These are phyloP conservation scores for Pogonocherus hispidulus DNA, from an alignment of 2,888 invertebrate species.

Conservation along the genomic window DNA sequence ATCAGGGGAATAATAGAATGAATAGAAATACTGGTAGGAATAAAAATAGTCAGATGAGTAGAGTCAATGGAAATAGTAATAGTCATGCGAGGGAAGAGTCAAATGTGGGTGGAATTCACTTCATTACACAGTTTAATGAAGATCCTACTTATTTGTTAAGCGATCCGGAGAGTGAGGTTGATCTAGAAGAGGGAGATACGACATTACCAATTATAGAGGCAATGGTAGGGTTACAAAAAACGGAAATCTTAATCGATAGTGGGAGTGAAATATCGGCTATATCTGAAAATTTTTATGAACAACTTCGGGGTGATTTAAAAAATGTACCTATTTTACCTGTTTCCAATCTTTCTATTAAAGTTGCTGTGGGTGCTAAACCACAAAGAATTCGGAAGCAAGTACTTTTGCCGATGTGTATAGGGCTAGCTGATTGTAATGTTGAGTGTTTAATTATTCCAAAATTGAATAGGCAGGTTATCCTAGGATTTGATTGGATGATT, in stretches of 20 bases:
- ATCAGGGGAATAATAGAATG: too few relatives aligned
- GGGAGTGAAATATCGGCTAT: slow-evolving; percentile 20
- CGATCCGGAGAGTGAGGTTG: slow-evolving; percentile 13
- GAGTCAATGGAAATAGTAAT: not conserved
- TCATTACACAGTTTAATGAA: slow-evolving; percentile 25
- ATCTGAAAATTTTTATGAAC: slow-evolving; percentile 10
- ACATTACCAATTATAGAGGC: not conserved
- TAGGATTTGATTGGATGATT: slow-evolving; percentile 14
- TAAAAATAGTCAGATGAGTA: too few relatives aligned
- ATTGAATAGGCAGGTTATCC: slow-evolving; percentile 16
- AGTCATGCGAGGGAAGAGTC: not conserved
- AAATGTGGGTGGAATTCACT: not conserved
- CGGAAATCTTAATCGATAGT: slow-evolving; percentile 15
- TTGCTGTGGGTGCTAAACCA: slow-evolving; percentile 12
- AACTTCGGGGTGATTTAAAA: not conserved
- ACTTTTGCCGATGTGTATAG: slow-evolving; percentile 3
- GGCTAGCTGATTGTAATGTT: not conserved
- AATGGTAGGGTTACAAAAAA: not conserved
- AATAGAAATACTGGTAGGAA: too few relatives aligned
- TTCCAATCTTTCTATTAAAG: slow-evolving; percentile 10
- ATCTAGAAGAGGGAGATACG: slow-evolving; percentile 8
- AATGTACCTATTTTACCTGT: slow-evolving; percentile 10
- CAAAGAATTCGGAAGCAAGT: slow-evolving; percentile 17
- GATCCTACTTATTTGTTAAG: not conserved
- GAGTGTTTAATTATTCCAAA: slow-evolving; percentile 14